Percentiles rank a stretch among this genome's conserved stretches.
Conservation (phyloP, 2,888 invertebrate genomes). For the Drosophila nigricruria region DNA sequence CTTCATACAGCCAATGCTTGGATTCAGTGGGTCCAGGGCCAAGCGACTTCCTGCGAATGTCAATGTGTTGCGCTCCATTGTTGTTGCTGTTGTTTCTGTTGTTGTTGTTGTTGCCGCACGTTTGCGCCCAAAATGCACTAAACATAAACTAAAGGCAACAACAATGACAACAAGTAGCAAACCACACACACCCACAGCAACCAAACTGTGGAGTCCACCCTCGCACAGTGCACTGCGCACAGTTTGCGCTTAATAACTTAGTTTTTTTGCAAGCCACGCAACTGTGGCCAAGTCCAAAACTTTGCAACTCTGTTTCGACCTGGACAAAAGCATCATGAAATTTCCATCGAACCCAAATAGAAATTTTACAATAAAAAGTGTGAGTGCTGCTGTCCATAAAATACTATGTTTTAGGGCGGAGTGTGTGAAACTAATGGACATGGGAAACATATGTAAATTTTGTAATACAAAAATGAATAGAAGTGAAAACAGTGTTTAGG, state of each 20-base stretch:
- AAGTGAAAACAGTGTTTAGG: background rate
- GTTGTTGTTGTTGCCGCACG: constrained; percentile 47
- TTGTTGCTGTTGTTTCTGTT: constrained; percentile 22
- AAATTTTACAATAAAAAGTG: constrained; percentile 5
- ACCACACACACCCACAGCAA: constrained; percentile 9
- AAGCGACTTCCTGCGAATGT: constrained; percentile 43
- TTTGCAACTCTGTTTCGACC: constrained; percentile 34
- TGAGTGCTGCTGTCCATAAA: background rate
- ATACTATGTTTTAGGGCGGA: background rate
- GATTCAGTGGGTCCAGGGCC: constrained; percentile 32
- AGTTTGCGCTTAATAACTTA: constrained; percentile 72
- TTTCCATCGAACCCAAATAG: constrained; percentile 6
- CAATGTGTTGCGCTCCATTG: constrained; percentile 36
- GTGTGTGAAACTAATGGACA: background rate
- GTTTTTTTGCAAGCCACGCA: constrained; percentile 51
- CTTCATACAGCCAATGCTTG: constrained; percentile 12
- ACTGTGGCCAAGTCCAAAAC: constrained; percentile 61
- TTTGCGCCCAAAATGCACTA: constrained; percentile 58
- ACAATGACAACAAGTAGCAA: constrained; percentile 48
- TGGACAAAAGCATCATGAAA: constrained; percentile 18
- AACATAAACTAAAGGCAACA: constrained; percentile 57
- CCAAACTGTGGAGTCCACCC: constrained; percentile 21
- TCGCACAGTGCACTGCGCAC: constrained; percentile 14
- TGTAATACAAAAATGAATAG: too few relatives aligned
- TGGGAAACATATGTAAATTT: background rate